Percentiles rank a stretch among this genome's conserved stretches.
These are phyloP conservation scores for Brachyopa scutellaris DNA, from an alignment of 2,888 invertebrate species.

Conservation along the genomic window DNA sequence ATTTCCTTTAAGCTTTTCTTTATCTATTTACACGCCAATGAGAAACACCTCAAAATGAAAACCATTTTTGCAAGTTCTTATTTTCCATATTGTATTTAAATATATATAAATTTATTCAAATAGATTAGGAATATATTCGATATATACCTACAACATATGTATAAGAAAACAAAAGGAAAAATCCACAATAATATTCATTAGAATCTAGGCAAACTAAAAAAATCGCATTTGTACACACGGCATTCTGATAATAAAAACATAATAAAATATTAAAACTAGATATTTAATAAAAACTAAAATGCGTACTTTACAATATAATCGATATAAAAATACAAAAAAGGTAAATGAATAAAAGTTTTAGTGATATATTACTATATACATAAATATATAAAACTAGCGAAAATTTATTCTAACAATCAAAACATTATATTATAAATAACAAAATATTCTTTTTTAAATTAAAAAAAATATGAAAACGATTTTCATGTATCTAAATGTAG, in stretches of 20 bases:
- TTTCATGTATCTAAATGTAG: conserved; percentile 53
- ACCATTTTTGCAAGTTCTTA: conserved; percentile 59
- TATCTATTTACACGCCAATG: conserved; percentile 73
- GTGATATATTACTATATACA: conserved; percentile 68
- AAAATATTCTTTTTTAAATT: conserved; percentile 44
- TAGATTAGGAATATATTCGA: conserved; percentile 68
- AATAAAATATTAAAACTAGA: conserved; percentile 47
- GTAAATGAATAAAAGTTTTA: conserved; percentile 59
- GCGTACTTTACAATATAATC: conserved; percentile 59
- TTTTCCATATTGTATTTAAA: conserved; percentile 44
- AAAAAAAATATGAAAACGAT: conserved; percentile 35
- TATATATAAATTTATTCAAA: conserved; percentile 63
- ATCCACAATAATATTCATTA: conserved; percentile 72
- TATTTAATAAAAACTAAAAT: conserved; percentile 27
- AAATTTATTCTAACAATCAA: conserved; percentile 57
- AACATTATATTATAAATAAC: conserved; percentile 16
- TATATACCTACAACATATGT: conserved; percentile 42
- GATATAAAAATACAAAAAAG: conserved; percentile 37
- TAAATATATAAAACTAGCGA: conserved; percentile 54
- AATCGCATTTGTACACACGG: conserved; percentile 59
- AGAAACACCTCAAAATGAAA: conserved; percentile 71
- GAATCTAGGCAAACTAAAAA: conserved; percentile 20
- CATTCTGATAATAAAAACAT: conserved; percentile 59
- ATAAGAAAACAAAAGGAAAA: conserved; percentile 29
- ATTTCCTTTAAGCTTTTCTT: conserved; percentile 76